A percentile compares a stretch with the other conserved stretches of the same genome.
Conservation (phyloP, 2,797 vertebrate species). For the Falco novaeseelandiae region DNA sequence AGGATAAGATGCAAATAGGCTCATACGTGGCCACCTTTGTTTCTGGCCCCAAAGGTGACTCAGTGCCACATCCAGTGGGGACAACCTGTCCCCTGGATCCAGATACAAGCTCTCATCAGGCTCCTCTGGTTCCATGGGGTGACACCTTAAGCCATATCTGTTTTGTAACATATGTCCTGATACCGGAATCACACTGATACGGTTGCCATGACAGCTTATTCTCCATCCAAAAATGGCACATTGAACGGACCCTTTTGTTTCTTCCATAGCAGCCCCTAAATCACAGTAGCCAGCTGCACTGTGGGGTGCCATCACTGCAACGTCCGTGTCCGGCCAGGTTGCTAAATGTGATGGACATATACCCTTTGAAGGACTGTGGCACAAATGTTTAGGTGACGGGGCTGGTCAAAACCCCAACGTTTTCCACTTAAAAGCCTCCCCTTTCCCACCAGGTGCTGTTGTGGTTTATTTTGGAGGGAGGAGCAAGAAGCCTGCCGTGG, state of each 20-base stretch:
- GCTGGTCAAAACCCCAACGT: not conserved
- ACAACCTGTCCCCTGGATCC: not conserved
- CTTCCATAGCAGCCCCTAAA: not conserved
- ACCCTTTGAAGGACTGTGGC: fast-evolving
- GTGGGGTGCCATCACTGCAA: not conserved
- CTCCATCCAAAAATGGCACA: not conserved
- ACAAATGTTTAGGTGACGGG: fast-evolving
- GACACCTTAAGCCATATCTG: not conserved
- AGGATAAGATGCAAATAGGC: not conserved
- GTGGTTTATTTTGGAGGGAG: not conserved
- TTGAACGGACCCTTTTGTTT: not conserved
- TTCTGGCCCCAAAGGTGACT: not conserved
- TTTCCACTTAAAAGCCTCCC: not conserved
- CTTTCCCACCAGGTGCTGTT: not conserved
- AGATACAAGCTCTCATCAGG: not conserved
- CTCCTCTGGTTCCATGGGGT: not conserved
- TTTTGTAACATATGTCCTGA: fast-evolving
- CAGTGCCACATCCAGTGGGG: fast-evolving
- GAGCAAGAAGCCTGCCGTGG: not conserved
- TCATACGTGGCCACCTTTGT: fast-evolving
- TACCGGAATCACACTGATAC: not conserved
- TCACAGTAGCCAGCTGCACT: not conserved
- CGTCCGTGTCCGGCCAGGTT: fast-evolving
- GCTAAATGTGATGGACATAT: not conserved
- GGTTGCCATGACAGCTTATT: not conserved